These are phyloP conservation scores for Apogon talboti DNA, from an alignment of 2,797 vertebrate species.

Conservation along the genomic window DNA sequence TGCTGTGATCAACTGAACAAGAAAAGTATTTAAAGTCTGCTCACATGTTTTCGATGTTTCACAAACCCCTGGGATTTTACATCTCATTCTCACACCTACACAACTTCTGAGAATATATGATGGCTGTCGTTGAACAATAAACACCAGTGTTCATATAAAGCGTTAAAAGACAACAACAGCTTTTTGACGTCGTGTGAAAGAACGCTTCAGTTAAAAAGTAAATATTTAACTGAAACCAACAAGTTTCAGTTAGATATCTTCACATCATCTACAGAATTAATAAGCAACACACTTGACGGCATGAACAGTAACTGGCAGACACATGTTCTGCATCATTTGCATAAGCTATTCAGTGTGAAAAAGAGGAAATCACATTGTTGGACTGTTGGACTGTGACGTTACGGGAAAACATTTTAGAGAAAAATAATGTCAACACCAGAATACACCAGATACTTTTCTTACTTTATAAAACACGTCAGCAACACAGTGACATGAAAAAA, in stretches of 20 bases:
- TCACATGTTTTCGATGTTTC: not conserved
- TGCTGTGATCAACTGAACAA: constrained; percentile 95
- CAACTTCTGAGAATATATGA: constrained; percentile 41
- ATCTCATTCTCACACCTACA: constrained; percentile 15
- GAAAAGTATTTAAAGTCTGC: constrained; percentile 20
- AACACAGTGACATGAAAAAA: not conserved
- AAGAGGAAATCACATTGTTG: constrained; percentile 72
- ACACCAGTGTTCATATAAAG: not conserved
- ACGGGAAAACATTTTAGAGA: constrained; percentile 5
- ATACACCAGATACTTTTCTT: no score
- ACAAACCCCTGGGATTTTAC: not conserved
- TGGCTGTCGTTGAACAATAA: constrained; percentile 6
- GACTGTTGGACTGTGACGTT: constrained; percentile 45
- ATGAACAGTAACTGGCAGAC: constrained; percentile 28
- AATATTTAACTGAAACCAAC: not conserved
- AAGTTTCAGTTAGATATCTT: constrained; percentile 43
- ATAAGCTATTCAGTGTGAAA: constrained; percentile 51
- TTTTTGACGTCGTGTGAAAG: not conserved
- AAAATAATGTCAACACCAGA: not conserved
- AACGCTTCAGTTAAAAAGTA: constrained; percentile 8
- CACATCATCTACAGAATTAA: constrained; percentile 15
- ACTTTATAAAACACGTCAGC: no score
- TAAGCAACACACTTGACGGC: not conserved
- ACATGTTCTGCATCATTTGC: constrained; percentile 42
- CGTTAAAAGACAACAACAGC: not conserved